These are phyloP conservation scores for Bathynomus jamesi DNA, from an alignment of 1,140 invertebrate species.

Conservation along the genomic window DNA sequence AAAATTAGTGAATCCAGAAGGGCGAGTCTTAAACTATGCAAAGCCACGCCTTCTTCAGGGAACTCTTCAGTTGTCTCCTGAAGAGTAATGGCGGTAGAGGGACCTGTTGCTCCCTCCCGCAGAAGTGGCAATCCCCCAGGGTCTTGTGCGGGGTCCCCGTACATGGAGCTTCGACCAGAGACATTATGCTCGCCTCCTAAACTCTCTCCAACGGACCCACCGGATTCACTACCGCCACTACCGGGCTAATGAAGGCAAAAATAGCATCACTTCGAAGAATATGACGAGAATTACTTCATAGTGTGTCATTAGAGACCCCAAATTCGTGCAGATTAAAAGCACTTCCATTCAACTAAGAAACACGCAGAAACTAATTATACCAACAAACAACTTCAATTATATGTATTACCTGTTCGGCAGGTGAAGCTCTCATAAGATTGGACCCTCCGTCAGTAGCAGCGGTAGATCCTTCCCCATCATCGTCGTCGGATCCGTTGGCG, in stretches of 20 bases:
- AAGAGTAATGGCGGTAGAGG: slow-evolving; percentile 9
- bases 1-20: slow-evolving; percentile 57
- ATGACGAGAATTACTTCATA: too few species aligned
- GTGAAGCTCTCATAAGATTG: slow-evolving; percentile 64
- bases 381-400: too few species aligned
- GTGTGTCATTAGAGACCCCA: too few species aligned
- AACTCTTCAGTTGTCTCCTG: slow-evolving; percentile 24
- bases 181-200: slow-evolving; percentile 76
- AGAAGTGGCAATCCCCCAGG: slow-evolving; percentile 11
- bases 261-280: too few species aligned
- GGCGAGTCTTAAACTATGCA: slow-evolving; percentile 59
- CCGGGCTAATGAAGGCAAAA: too few species aligned
- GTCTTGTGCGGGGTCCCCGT: slow-evolving; percentile 60
- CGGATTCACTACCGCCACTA: slow-evolving; percentile 67
- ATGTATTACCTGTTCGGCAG: slow-evolving; percentile 66
- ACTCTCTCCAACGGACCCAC: slow-evolving; percentile 79
- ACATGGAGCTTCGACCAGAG: slow-evolving; percentile 79
- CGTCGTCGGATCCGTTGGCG: slow-evolving; percentile 81
- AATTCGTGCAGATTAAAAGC: too few species aligned
- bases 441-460: slow-evolving; percentile 80
- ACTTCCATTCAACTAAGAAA: too few species aligned
- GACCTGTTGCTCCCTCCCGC: slow-evolving; percentile 20
- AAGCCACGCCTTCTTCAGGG: slow-evolving; percentile 39
- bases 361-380: too few species aligned
- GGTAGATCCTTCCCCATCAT: slow-evolving; percentile 91